Base-by-base conservation (phyloP, 2,888 invertebrate genomes). In the Morpho helenor region DNA sequence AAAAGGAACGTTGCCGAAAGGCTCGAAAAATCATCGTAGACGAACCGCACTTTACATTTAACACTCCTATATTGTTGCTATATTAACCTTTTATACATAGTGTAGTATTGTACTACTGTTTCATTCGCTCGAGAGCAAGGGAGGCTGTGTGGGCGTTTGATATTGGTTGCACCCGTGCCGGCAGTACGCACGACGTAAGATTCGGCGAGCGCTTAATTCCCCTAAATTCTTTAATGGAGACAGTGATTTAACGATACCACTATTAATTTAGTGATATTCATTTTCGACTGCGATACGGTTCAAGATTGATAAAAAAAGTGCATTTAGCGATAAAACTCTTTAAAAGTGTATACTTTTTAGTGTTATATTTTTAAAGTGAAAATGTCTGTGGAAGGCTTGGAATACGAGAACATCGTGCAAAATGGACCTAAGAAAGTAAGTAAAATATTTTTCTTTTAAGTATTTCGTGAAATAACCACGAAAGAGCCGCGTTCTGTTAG, bases 341-440 rank as follows among this genome's bases (percentile, higher is more conserved):
- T 64, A 66, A 60, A 72, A 70, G 75, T 79, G 78, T 72, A 75
- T 75, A 77, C 75, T 75, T 78, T 79, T 74, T 73, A 57, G 84
- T 84, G 82, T 74, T 70, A 70, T 73, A 70, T 71, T 74, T 74
- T 74, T 53, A 50, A 59, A 80, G 80, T 82, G 82, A 77, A 74
- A 78, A 92, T 92, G 91, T 87, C 91, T 63, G 78, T 84, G 67
- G 93, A 93, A 83, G 93, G 93, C 75, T 87, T 93, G 83, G 93
- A 93, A 87, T 93, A 93, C 82, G 93, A 93, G 74, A 92, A 89
- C 80, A 91, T 92, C 70, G 91, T 92, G 71, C 93, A 93, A 78
- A 92, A 92, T 83, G 93, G 93, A 71, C 93, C 93, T 60, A 91
- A 91, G 87, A 93, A 93, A 92, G 93, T 93, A 80, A 92, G 91